Evolutionary conservation across 2,797 vertebrate genomes (phyloP).

Genomic region (Pangasius larnaudii): DNA sequence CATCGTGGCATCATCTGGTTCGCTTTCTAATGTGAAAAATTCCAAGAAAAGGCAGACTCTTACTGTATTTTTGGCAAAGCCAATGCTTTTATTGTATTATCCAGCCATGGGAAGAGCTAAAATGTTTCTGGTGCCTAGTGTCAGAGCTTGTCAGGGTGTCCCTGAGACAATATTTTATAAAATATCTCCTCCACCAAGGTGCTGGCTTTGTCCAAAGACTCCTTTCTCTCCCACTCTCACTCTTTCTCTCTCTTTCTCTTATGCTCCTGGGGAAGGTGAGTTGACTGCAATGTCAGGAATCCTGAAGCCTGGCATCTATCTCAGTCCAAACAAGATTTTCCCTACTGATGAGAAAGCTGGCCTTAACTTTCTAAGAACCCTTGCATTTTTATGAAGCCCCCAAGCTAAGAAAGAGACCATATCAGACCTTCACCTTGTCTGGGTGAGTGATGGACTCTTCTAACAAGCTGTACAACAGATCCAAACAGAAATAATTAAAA

Average conservation of each 20-base stretch:
- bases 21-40: background rate
- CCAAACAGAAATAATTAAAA: slow-evolving; percentile 21
- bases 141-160: slow-evolving; percentile 19
- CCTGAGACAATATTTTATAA: slow-evolving; percentile 37
- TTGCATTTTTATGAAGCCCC: slow-evolving; percentile 9
- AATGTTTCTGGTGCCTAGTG: slow-evolving; percentile 15
- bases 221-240: background rate
- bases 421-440: slow-evolving; percentile 17
- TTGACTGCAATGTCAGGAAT: slow-evolving; percentile 28
- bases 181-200: slow-evolving; percentile 33
- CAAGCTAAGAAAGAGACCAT: background rate
- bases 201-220: slow-evolving; percentile 39
- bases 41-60: background rate
- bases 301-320: slow-evolving; percentile 25
- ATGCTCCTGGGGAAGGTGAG: slow-evolving; percentile 17
- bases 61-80: slow-evolving; percentile 1
- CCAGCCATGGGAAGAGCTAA: slow-evolving; percentile 1
- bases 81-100: background rate
- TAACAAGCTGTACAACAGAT: background rate
- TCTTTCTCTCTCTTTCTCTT: background rate
- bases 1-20: background rate
- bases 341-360: background rate
- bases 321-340: slow-evolving; percentile 32
- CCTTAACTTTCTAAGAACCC: slow-evolving; percentile 22
- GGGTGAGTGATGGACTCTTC: background rate